A percentile compares a stretch with the other conserved stretches of the same genome.
These are phyloP conservation scores for Rhinoderma darwinii DNA, from an alignment of 2,113 vertebrate species.

Conservation along the genomic window DNA sequence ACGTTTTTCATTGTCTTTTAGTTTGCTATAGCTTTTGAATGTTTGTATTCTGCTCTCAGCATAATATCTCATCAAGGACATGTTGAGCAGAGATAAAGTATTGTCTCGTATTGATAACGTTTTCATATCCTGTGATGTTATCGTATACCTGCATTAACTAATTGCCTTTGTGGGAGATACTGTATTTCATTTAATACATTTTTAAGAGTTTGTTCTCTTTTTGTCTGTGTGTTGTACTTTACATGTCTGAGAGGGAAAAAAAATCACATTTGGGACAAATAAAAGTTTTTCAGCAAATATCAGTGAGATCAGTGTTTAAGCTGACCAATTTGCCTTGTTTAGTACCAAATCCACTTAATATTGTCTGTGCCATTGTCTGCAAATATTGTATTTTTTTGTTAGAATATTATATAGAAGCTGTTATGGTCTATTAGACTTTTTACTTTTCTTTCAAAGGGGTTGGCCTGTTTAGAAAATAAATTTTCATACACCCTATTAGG, in stretches of 20 bases:
- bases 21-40: background rate
- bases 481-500: no score
- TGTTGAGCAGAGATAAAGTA: constrained; percentile 34
- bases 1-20: background rate
- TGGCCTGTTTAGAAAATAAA: no score
- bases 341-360: background rate
- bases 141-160: constrained; percentile 33
- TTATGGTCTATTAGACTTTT: no score
- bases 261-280: constrained; percentile 6
- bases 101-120: constrained; percentile 34
- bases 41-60: background rate
- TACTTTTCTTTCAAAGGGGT: no score
- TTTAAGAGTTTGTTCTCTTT: background rate
- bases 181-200: background rate
- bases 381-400: background rate
- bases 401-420: background rate
- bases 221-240: background rate
- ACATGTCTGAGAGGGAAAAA: background rate
- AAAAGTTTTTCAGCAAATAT: background rate
- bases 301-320: background rate
- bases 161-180: constrained; percentile 42
- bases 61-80: constrained; percentile 31
- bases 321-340: background rate
- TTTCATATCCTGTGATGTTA: constrained; percentile 43
- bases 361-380: background rate